Conservation (phyloP, 2,113 vertebrate species). For the Hippoglossus stenolepis region DNA sequence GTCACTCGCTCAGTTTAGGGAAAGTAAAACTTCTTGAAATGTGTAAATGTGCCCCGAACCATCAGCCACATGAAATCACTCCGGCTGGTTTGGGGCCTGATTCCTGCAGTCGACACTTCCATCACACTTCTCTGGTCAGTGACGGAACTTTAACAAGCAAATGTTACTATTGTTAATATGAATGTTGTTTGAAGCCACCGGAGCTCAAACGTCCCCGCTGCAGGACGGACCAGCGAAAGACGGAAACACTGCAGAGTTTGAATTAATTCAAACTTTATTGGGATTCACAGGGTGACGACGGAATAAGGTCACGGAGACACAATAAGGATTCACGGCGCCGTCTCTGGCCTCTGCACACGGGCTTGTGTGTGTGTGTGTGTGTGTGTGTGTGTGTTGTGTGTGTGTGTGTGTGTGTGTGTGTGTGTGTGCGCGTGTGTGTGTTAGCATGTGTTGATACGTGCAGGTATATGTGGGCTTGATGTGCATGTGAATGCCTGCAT, state of each 20-base stretch:
- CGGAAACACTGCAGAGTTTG: constrained; percentile 1
- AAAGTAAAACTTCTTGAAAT: too few species aligned
- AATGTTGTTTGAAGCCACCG: neutral
- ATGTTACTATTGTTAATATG: too few species aligned
- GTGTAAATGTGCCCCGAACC: too few species aligned
- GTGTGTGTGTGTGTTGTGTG: constrained; percentile 21
- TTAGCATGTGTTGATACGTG: constrained; percentile 12
- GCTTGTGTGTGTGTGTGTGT: constrained; percentile 12
- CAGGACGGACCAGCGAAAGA: neutral
- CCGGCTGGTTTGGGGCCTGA: too few species aligned
- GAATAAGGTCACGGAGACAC: constrained; percentile 54
- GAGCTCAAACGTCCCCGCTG: constrained; percentile 26
- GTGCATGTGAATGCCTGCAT: neutral
- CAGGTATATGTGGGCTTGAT: neutral
- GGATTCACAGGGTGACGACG: constrained; percentile 43
- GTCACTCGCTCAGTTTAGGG: too few species aligned
- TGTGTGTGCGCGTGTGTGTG: constrained; percentile 25
- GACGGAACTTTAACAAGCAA: too few species aligned
- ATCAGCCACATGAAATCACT: too few species aligned
- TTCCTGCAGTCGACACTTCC: too few species aligned
- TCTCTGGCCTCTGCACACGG: constrained; percentile 2
- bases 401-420: constrained; percentile 22
- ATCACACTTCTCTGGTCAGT: too few species aligned
- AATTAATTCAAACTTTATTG: constrained; percentile 62
- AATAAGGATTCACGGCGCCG: constrained; percentile 51